These are phyloP conservation scores for Caenorhabditis macrosperma DNA, from an alignment of 2,888 invertebrate genomes.

Conservation along the genomic window DNA sequence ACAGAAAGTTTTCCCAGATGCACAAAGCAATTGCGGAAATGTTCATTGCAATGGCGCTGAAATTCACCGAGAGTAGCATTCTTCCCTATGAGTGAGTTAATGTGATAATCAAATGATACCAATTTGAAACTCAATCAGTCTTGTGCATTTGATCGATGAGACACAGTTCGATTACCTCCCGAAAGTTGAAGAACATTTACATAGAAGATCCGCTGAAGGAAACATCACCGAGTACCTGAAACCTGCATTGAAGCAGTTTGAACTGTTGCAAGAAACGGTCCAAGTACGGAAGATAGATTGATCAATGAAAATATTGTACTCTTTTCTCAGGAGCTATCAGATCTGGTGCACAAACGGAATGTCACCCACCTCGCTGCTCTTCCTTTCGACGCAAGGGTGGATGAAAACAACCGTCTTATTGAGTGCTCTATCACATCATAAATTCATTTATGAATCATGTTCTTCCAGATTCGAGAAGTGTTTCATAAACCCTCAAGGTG, in stretches of 20 bases:
- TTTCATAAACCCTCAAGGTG: slow-evolving; percentile 81
- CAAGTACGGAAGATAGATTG: too few species aligned
- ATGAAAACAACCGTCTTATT: slow-evolving; percentile 30
- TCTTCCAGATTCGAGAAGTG: slow-evolving; percentile 79
- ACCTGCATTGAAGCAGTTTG: slow-evolving; percentile 13
- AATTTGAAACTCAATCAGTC: slow-evolving; percentile 25
- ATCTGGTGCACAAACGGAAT: slow-evolving; percentile 6
- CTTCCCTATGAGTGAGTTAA: slow-evolving; percentile 30
- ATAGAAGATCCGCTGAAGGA: too few species aligned
- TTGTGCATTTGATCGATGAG: slow-evolving; percentile 29
- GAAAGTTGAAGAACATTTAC: too few species aligned
- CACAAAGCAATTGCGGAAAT: slow-evolving; percentile 80
- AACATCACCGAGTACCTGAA: slow-evolving; percentile 12
- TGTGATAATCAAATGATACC: neutral
- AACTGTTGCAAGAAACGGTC: slow-evolving; percentile 21
- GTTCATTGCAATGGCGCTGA: slow-evolving; percentile 80
- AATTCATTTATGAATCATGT: neutral
- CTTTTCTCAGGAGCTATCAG: slow-evolving; percentile 10
- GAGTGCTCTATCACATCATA: slow-evolving; percentile 8
- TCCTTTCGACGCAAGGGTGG: slow-evolving; percentile 3
- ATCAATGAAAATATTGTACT: too few species aligned
- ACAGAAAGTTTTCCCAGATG: slow-evolving; percentile 62
- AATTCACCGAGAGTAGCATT: slow-evolving; percentile 79
- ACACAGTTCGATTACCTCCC: slow-evolving; percentile 24
- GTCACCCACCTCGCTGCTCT: neutral